phyloP scores from a whole-genome alignment of 2,888 invertebrate species.

The Lasioglossum malachurum region DNA sequence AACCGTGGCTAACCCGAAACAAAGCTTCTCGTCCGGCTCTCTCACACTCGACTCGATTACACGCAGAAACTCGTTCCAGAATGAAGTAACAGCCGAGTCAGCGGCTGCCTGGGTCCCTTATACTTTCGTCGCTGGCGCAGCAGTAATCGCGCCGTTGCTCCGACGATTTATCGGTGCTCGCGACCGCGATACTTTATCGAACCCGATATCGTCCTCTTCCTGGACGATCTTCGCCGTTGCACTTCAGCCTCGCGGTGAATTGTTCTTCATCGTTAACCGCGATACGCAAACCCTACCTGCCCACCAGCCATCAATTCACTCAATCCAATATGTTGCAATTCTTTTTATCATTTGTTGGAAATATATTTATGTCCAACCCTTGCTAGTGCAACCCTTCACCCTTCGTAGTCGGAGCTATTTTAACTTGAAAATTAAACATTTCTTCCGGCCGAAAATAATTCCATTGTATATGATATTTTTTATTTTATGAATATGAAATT shows the following conservation, averaged over 20 bases:
- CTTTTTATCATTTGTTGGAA: too few relatives aligned
- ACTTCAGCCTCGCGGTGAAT: background rate
- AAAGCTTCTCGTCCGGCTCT: conserved; percentile 5
- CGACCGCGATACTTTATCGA: conserved; percentile 65
- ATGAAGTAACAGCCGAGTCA: conserved; percentile 67
- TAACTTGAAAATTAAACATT: too few relatives aligned
- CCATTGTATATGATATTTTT: too few relatives aligned
- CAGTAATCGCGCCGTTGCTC: conserved; percentile 69
- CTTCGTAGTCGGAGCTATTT: too few relatives aligned
- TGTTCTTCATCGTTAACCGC: background rate
- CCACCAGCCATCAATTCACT: too few relatives aligned
- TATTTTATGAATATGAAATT: too few relatives aligned
- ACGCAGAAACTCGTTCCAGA: conserved; percentile 53
- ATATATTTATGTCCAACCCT: too few relatives aligned
- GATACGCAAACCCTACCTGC: background rate
- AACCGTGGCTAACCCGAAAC: conserved; percentile 14
- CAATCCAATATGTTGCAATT: too few relatives aligned
- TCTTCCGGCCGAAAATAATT: too few relatives aligned
- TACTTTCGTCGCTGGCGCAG: conserved; percentile 70
- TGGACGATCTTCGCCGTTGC: conserved; percentile 19
- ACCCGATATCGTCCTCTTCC: conserved; percentile 57
- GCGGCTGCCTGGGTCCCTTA: conserved; percentile 55
- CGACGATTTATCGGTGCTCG: conserved; percentile 65
- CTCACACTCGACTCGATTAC: conserved; percentile 45
- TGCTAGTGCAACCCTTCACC: too few relatives aligned